Base-by-base conservation (phyloP, 2,113 vertebrate genomes). In the Gallinago media region DNA sequence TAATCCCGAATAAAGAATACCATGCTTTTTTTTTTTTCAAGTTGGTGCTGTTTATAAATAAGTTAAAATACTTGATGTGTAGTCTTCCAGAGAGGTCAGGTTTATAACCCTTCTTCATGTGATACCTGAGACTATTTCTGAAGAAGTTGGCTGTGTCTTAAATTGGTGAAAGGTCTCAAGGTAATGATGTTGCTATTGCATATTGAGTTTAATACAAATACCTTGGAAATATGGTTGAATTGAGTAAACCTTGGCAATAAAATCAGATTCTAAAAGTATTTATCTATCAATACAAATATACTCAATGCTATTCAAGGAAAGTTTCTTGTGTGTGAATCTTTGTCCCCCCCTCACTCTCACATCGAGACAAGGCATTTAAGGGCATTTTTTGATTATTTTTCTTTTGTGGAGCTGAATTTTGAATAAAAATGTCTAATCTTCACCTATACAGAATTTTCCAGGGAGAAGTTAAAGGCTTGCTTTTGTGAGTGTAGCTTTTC, bases 261-360 rank as follows among this genome's bases (percentile, higher is more conserved):
- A 85, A 84, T 36, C 13, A 23, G 9, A 17, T 42, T 80, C 34
- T 19, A 6, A 44, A 82, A 67, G 31, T 50, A 52, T 6, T 50
- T 55, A 12, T n/a, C 20, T 34, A 5, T 67, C 19, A 32, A 6
- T 40, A 61, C 4, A 34, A 62, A 73, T 72, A 34, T 72, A 65
- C 10, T 46, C 34, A 85, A 1, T 10, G 12, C 17, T 75, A 27
- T n/a, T 49, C 29, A 23, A 61, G 18, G 25, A 12, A 54, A 49
- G 15, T 40, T 91, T 87, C 19, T 92, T 73, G 7, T 11, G 1
- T 84, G 44, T 11, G 65, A 15, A 49, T 84, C 40, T 66, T 65
- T 72, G 38, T 61, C 3, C 16, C 9, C 9, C 3, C 6, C 11
- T 25, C 0, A 0, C 22, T 36, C 2, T 3, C 23, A 36, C 21